phyloP scores from a whole-genome alignment of 2,113 vertebrate genomes.

The Istiophorus platypterus region DNA sequence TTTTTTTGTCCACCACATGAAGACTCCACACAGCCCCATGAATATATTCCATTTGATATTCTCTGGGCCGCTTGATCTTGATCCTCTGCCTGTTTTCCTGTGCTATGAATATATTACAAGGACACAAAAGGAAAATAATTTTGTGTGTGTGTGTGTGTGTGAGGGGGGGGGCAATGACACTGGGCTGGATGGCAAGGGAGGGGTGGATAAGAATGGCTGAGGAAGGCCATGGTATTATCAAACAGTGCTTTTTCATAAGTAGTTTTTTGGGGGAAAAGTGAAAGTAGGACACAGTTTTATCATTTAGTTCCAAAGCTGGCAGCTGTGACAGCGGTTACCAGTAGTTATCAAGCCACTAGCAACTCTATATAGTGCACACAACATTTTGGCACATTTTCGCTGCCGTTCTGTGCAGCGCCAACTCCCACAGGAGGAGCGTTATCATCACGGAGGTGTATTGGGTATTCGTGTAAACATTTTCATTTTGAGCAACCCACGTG shows the following conservation, averaged over 20 bases:
- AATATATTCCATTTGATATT: constrained; percentile 83
- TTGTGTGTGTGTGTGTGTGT: constrained; percentile 61
- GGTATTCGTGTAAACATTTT: constrained; percentile 59
- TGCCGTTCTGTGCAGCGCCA: constrained; percentile 12
- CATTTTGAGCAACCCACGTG: constrained; percentile 48
- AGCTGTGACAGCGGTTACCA: constrained; percentile 43
- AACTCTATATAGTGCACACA: neutral
- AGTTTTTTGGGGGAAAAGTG: constrained; percentile 29
- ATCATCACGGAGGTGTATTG: constrained; percentile 9
- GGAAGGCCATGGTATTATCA: constrained; percentile 59
- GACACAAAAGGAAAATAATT: constrained; percentile 69
- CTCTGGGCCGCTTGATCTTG: constrained; percentile 70
- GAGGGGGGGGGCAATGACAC: constrained; percentile 6
- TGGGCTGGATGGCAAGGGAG: constrained; percentile 9
- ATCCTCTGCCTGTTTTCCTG: constrained; percentile 69
- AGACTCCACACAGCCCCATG: constrained; percentile 58
- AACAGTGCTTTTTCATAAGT: constrained; percentile 60
- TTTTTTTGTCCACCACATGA: constrained; percentile 44
- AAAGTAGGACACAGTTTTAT: constrained; percentile 71
- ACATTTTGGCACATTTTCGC: neutral
- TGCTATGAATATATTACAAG: constrained; percentile 76
- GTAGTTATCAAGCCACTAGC: constrained; percentile 35
- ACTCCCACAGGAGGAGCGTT: constrained; percentile 14
- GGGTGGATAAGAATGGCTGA: constrained; percentile 58
- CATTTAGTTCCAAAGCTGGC: constrained; percentile 48